A percentile compares a stretch with the other conserved stretches of the same genome.
Evolutionary conservation across 2,113 vertebrate genomes (phyloP).

Genomic region (Tringa solitaria): DNA sequence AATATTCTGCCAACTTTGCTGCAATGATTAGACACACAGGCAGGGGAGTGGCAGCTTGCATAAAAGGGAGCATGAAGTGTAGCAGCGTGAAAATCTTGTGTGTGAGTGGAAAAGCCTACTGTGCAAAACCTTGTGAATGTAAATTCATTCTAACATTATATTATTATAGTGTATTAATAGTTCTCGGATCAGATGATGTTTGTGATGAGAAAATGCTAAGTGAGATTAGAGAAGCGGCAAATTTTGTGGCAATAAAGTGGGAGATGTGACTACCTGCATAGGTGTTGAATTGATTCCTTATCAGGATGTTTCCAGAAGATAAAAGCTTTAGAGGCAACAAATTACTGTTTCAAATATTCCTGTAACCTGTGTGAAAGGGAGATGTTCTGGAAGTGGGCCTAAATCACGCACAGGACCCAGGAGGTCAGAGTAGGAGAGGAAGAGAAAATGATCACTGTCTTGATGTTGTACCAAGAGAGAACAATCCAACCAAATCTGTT

Average conservation of each 20-base stretch:
- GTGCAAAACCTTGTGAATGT: neutral
- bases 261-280: neutral
- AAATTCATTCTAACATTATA: neutral
- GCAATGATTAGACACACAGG: neutral
- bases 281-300: neutral
- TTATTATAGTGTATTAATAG: neutral
- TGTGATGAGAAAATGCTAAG: neutral
- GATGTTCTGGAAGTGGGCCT: neutral
- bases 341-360: neutral
- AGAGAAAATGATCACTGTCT: neutral
- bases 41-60: neutral
- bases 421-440: neutral
- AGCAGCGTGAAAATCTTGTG: neutral
- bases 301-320: neutral
- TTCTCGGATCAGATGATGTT: neutral
- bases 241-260: neutral
- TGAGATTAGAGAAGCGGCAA: neutral
- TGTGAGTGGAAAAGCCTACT: fast-evolving
- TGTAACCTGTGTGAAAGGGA: neutral
- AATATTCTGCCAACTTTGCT: neutral
- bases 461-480: neutral
- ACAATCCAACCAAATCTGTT: neutral
- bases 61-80: neutral
- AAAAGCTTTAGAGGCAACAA: neutral
- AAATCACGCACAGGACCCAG: neutral